These are phyloP conservation scores for Campaea margaritaria DNA, from an alignment of 2,888 invertebrate genomes.

Conservation along the genomic window DNA sequence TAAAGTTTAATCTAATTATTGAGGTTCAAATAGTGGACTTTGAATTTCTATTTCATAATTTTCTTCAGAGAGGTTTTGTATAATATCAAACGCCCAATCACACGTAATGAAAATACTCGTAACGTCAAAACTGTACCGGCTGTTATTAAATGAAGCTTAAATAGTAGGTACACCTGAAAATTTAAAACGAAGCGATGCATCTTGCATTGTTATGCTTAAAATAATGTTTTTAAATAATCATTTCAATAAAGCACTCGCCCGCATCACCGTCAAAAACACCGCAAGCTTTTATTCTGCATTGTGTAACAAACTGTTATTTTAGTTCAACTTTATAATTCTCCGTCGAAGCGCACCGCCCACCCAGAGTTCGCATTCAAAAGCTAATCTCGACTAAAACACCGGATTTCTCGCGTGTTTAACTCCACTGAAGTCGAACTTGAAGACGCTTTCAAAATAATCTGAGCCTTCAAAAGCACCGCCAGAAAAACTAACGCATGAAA, in stretches of 20 bases:
- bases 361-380: conserved; percentile 47
- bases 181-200: too few species aligned
- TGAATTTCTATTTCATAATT: too few species aligned
- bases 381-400: conserved; percentile 51
- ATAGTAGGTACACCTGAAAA: too few species aligned
- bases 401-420: conserved; percentile 46
- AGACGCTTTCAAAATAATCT: conserved; percentile 54
- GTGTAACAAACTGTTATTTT: conserved; percentile 48
- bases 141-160: too few species aligned
- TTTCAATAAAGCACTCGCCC: conserved; percentile 32
- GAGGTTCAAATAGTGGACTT: not conserved
- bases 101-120: too few species aligned
- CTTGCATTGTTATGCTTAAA: too few species aligned
- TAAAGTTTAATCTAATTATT: conserved; percentile 31
- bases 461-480: conserved; percentile 43
- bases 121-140: too few species aligned
- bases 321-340: conserved; percentile 41
- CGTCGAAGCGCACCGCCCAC: conserved; percentile 55
- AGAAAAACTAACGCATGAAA: conserved; percentile 35
- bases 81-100: not conserved
- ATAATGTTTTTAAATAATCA: conserved; percentile 3
- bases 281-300: conserved; percentile 39
- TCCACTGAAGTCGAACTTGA: conserved; percentile 42
- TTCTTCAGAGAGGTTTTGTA: too few species aligned
- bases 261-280: conserved; percentile 38